These are phyloP conservation scores for Hesperophylax magnus DNA, from an alignment of 1,140 invertebrate species.

Conservation along the genomic window DNA sequence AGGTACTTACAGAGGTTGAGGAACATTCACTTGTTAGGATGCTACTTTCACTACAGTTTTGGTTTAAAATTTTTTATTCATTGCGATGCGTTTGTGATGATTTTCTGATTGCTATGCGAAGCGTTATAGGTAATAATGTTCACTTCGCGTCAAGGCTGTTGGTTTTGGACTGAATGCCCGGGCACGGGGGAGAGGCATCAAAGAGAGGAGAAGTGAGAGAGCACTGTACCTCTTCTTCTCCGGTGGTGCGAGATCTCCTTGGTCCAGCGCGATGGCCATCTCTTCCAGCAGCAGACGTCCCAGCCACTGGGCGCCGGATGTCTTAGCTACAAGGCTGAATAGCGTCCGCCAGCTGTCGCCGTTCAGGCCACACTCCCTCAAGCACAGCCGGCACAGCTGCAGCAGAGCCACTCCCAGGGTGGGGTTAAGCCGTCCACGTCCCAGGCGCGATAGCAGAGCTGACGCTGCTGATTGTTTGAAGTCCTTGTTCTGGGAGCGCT, in stretches of 20 bases:
- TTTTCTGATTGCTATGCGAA: too few species aligned
- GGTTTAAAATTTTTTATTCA: too few species aligned
- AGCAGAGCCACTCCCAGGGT: conserved; percentile 29
- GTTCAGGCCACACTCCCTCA: not conserved
- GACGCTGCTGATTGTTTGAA: not conserved
- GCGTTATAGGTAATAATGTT: too few species aligned
- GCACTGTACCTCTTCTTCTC: not conserved
- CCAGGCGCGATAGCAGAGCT: not conserved
- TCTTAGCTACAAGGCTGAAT: not conserved
- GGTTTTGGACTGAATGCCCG: too few species aligned
- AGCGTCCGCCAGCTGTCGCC: not conserved
- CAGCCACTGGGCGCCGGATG: conserved; percentile 39
- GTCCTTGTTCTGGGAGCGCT: not conserved
- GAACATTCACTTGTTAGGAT: too few species aligned
- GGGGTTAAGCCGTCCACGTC: not conserved
- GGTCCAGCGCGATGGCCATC: not conserved
- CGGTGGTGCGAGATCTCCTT: not conserved
- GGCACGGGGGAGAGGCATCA: too few species aligned
- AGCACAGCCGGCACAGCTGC: conserved; percentile 45
- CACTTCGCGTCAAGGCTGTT: too few species aligned
- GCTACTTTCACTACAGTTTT: too few species aligned
- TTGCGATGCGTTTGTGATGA: too few species aligned
- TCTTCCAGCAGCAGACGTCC: conserved; percentile 50
- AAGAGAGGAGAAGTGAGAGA: too few species aligned
- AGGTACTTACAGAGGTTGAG: too few species aligned